Evolutionary conservation across 2,113 vertebrate species (phyloP).

Genomic region (Malurus cyaneus): DNA sequence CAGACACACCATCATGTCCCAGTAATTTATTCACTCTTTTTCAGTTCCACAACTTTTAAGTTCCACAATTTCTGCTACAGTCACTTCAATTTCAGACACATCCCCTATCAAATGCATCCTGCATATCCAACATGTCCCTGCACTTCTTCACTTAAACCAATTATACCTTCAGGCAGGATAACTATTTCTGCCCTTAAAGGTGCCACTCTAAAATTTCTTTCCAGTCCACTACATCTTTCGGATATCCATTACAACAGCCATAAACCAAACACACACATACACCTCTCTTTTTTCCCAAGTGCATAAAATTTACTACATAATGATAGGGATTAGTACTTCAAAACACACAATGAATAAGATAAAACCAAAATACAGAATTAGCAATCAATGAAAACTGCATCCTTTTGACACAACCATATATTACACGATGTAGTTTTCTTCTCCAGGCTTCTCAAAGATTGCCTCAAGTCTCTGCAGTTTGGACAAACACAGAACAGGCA

Average conservation of each 20-base stretch:
- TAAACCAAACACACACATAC: background rate
- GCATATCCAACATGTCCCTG: background rate
- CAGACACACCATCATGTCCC: background rate
- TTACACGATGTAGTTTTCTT: background rate
- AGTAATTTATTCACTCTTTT: background rate
- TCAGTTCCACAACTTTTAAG: too few relatives aligned
- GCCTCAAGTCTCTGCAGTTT: background rate
- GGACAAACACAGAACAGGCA: background rate
- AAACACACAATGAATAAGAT: background rate
- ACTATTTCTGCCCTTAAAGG: background rate
- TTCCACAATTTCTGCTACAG: background rate
- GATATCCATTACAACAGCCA: background rate
- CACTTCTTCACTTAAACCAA: background rate
- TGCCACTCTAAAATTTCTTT: background rate
- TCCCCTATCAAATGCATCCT: background rate
- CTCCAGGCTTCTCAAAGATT: background rate
- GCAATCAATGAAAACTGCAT: background rate
- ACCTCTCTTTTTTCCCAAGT: background rate
- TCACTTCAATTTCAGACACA: background rate
- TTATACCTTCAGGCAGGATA: background rate
- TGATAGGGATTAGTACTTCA: background rate
- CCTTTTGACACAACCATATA: background rate
- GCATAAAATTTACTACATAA: background rate
- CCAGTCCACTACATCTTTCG: background rate
- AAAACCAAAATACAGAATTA: background rate